A percentile compares a stretch with the other conserved stretches of the same genome.
These are phyloP conservation scores for Cataglyphis hispanica DNA, from an alignment of 1,140 invertebrate genomes.

Conservation along the genomic window DNA sequence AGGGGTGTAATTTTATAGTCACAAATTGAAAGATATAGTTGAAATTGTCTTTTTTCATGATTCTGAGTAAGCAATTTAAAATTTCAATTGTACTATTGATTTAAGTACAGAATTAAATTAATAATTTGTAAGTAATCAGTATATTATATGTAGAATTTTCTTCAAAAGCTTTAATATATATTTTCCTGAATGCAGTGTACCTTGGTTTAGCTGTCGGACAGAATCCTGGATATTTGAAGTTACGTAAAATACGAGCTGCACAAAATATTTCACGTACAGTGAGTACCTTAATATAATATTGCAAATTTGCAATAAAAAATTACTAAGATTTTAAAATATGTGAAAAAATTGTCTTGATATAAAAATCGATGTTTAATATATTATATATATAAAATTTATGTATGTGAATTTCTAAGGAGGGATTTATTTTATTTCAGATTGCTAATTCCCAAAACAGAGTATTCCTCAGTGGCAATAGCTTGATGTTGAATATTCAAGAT, in stretches of 20 bases:
- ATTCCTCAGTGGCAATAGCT: constrained; percentile 95
- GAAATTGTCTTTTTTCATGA: not conserved
- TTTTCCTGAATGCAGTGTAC: constrained; percentile 90
- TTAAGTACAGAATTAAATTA: constrained; percentile 5
- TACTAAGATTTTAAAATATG: constrained; percentile 18
- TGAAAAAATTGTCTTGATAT: not conserved
- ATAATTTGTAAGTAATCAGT: constrained; percentile 1
- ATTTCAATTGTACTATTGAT: not conserved
- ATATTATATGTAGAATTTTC: not conserved
- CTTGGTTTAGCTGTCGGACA: constrained; percentile 97
- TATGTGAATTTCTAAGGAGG: not conserved
- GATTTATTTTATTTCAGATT: constrained; percentile 89
- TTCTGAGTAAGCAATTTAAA: not conserved
- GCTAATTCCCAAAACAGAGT: constrained; percentile 97
- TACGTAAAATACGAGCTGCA: constrained; percentile 98
- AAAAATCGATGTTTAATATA: constrained; percentile 4
- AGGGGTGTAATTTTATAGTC: not conserved
- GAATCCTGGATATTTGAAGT: constrained; percentile 99
- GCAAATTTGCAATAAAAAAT: constrained; percentile 2
- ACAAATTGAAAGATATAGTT: not conserved
- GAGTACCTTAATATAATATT: constrained; percentile 80
- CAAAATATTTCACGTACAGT: constrained; percentile 99
- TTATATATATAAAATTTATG: constrained; percentile 40
- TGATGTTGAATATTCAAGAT: constrained; percentile 99
- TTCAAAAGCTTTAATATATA: constrained; percentile 30